Evolutionary conservation across 2,113 vertebrate genomes (phyloP).

Genomic region (Panthera tigris): DNA sequence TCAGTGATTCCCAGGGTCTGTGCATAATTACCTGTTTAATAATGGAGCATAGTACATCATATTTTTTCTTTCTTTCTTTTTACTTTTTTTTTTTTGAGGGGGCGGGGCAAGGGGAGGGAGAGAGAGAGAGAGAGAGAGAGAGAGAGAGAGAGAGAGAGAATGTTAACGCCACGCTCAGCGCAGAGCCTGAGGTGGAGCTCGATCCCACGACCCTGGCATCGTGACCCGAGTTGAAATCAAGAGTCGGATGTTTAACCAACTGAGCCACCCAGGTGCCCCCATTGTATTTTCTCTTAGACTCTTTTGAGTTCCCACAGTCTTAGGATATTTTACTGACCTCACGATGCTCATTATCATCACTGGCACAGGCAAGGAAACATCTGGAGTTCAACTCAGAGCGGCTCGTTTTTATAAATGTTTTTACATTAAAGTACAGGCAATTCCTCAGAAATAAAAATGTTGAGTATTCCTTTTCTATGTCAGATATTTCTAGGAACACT

Average conservation of each 20-base stretch:
- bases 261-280: too few relatives aligned
- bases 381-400: neutral
- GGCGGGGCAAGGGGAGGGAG: too few relatives aligned
- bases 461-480: conserved; percentile 9
- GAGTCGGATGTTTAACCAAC: too few relatives aligned
- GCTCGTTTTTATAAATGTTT: neutral
- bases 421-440: neutral
- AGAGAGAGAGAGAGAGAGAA: too few relatives aligned
- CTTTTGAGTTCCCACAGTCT: neutral
- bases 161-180: too few relatives aligned
- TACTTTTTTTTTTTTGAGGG: too few relatives aligned
- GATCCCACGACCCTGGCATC: too few relatives aligned
- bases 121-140: too few relatives aligned
- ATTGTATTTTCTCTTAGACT: neutral
- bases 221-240: too few relatives aligned
- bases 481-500: conserved; percentile 1
- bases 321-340: neutral
- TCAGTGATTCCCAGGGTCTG: neutral
- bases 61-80: neutral
- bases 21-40: neutral
- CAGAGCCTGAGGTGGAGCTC: too few relatives aligned
- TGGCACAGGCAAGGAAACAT: neutral
- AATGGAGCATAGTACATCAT: neutral
- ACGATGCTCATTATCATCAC: neutral
- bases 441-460: neutral